These are phyloP conservation scores for Sciaenops ocellatus DNA, from an alignment of 2,797 vertebrate species.

Conservation along the genomic window DNA sequence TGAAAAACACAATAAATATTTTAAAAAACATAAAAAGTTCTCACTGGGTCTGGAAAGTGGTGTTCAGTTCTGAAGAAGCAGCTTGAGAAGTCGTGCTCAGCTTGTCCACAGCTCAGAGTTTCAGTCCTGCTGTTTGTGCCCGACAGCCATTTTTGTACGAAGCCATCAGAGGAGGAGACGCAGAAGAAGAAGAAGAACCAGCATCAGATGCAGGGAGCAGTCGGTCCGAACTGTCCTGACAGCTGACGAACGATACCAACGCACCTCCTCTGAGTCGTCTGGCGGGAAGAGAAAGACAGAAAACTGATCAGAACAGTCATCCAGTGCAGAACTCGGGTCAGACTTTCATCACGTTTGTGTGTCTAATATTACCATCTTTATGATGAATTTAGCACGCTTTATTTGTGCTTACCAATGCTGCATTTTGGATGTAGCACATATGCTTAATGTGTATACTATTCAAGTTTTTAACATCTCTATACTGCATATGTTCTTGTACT, in stretches of 20 bases:
- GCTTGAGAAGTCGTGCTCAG: neutral
- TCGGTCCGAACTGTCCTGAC: conserved; percentile 32
- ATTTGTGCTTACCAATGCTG: too few relatives aligned
- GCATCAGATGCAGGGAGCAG: conserved; percentile 38
- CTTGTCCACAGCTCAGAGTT: conserved; percentile 3
- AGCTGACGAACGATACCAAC: conserved; percentile 74
- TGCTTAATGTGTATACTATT: neutral
- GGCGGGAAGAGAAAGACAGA: neutral
- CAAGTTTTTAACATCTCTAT: too few relatives aligned
- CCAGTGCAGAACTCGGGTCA: neutral
- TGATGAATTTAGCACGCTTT: too few relatives aligned
- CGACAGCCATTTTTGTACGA: neutral
- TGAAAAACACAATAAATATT: conserved; percentile 14
- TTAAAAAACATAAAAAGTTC: neutral
- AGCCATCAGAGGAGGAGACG: conserved; percentile 37
- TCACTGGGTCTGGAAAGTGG: neutral
- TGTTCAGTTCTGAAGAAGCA: neutral
- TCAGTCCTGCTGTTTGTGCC: neutral
- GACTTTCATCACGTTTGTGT: too few relatives aligned
- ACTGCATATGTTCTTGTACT: neutral
- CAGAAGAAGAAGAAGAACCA: conserved; percentile 44
- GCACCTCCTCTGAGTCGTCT: conserved; percentile 84
- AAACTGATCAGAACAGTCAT: neutral
- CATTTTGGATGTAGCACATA: too few relatives aligned
- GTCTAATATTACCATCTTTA: too few relatives aligned